phyloP scores from a whole-genome alignment of 2,888 invertebrate species.

The Trileptium ribeirensis region DNA sequence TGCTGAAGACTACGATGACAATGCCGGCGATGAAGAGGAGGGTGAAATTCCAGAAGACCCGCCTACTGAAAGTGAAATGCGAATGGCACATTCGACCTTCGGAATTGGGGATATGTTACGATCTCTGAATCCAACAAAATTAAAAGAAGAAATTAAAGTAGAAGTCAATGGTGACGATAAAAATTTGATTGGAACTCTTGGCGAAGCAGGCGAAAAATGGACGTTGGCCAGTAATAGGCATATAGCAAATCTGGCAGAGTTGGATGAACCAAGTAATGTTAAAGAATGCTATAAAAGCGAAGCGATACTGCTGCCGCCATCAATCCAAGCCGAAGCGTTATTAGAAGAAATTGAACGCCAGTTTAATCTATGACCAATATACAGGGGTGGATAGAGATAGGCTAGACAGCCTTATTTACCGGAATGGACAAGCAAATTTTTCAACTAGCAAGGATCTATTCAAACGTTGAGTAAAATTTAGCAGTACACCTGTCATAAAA shows the following conservation, averaged over 20 bases:
- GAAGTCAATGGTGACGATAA: background rate
- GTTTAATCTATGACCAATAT: background rate
- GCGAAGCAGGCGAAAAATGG: background rate
- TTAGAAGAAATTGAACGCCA: conserved; percentile 9
- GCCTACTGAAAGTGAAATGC: background rate
- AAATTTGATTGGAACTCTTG: background rate
- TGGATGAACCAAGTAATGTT: background rate
- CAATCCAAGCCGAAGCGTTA: background rate
- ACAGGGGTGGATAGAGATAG: no score
- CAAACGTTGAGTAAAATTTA: no score
- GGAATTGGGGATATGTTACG: background rate
- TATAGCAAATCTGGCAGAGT: background rate
- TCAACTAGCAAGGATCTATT: no score
- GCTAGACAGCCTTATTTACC: no score
- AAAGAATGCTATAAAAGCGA: background rate
- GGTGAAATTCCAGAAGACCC: background rate
- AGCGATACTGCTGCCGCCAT: background rate
- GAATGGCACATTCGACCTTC: background rate
- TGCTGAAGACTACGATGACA: no score
- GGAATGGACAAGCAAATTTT: no score
- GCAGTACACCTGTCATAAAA: no score
- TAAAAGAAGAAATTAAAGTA: background rate
- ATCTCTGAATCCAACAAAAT: no score
- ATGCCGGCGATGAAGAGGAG: background rate
- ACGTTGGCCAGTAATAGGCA: background rate